Conservation (phyloP, 2,797 vertebrate species). For the Enteromius anoplus region DNA sequence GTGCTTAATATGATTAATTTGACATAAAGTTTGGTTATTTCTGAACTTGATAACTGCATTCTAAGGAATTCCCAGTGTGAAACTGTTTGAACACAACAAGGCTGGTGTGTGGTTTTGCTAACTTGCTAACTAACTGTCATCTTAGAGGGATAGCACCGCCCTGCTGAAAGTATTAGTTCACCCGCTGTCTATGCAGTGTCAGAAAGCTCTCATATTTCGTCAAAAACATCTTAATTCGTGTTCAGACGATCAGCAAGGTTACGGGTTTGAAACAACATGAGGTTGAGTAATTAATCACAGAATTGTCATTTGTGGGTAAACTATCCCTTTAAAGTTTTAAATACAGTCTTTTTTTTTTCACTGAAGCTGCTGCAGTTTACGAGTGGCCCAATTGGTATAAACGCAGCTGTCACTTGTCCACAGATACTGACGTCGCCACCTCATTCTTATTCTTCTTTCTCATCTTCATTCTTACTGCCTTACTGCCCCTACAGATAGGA, state of each 20-base stretch:
- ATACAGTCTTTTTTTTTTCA: not conserved
- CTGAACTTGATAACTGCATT: not conserved
- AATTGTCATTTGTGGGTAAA: not conserved
- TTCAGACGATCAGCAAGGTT: too few relatives aligned
- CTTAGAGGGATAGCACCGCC: not conserved
- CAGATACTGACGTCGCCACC: not conserved
- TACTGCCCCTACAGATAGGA: not conserved
- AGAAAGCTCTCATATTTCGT: not conserved
- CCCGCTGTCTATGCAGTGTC: not conserved
- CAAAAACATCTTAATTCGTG: too few relatives aligned
- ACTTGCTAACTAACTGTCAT: not conserved
- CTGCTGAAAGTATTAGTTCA: not conserved
- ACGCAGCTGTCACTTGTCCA: not conserved
- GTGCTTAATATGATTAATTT: not conserved
- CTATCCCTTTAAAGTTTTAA: not conserved
- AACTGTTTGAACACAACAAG: not conserved
- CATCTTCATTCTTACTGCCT: not conserved
- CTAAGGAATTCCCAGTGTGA: not conserved
- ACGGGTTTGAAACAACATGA: too few relatives aligned
- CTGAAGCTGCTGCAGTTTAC: not conserved
- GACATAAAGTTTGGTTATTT: not conserved
- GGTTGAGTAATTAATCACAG: not conserved
- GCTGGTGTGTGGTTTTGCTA: not conserved
- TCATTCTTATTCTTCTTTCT: too few relatives aligned
- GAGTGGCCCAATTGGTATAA: not conserved